These are phyloP conservation scores for Salvelinus alpinus DNA, from an alignment of 2,113 vertebrate genomes.

Conservation along the genomic window DNA sequence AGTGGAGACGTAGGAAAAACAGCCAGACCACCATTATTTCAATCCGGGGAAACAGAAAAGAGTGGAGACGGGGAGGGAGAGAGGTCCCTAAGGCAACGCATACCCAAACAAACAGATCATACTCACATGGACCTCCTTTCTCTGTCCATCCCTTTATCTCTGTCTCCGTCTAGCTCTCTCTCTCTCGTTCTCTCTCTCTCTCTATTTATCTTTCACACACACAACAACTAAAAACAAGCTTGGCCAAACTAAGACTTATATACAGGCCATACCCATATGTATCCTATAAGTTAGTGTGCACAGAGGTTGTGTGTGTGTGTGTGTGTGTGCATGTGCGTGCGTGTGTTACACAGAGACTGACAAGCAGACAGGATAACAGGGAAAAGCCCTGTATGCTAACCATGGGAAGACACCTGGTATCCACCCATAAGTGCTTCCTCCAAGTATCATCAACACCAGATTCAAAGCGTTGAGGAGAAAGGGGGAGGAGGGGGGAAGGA, in stretches of 20 bases:
- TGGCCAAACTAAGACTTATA: neutral
- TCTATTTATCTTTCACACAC: neutral
- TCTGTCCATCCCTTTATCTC: constrained; percentile 48
- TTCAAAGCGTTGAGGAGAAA: constrained; percentile 60
- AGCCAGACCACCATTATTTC: neutral
- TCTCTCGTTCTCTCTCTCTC: constrained; percentile 10
- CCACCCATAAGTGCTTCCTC: constrained; percentile 63
- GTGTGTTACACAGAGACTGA: constrained; percentile 23
- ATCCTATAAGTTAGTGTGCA: neutral
- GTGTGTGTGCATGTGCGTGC: constrained; percentile 4
- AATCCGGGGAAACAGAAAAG: neutral
- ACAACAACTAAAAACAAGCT: neutral
- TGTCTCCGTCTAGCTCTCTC: constrained; percentile 19
- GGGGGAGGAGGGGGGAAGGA: constrained; percentile 45
- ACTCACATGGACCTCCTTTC: constrained; percentile 59
- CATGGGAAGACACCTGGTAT: constrained; percentile 61
- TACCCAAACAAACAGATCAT: constrained; percentile 63
- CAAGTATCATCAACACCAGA: constrained; percentile 68
- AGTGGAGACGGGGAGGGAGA: constrained; percentile 24
- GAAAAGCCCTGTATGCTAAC: constrained; percentile 56
- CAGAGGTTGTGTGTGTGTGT: neutral
- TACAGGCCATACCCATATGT: neutral
- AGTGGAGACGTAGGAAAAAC: constrained; percentile 46
- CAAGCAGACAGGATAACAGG: constrained; percentile 13
- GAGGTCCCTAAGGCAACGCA: constrained; percentile 53